Percentiles rank a stretch among this genome's conserved stretches.
Evolutionary conservation across 2,113 vertebrate species (phyloP).

Genomic region (Oreochromis spilurus): DNA sequence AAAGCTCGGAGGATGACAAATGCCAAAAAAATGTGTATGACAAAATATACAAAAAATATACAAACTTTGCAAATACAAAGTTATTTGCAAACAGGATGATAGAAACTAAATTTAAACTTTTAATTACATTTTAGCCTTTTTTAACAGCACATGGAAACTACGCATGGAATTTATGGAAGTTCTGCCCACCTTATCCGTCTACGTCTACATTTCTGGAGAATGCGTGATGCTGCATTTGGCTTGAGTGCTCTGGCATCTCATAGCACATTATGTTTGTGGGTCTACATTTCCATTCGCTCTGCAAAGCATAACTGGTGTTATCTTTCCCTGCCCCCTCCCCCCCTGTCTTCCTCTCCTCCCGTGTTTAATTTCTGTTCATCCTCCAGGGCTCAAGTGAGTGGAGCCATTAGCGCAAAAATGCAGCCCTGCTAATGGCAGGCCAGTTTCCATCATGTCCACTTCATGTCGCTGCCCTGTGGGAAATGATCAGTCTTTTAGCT

Average conservation of each 20-base stretch:
- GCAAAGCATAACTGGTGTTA: slow-evolving; percentile 36
- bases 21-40: neutral
- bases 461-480: neutral
- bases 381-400: slow-evolving; percentile 50
- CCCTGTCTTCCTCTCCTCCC: neutral
- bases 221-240: neutral
- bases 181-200: neutral
- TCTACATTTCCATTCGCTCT: neutral
- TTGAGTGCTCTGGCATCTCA: slow-evolving; percentile 8
- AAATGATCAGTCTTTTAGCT: neutral
- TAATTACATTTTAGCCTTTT: neutral
- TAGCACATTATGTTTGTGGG: neutral
- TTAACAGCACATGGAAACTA: neutral
- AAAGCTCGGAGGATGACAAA: neutral
- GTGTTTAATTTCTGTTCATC: slow-evolving; percentile 55
- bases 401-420: slow-evolving; percentile 54
- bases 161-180: neutral
- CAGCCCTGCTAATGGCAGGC: slow-evolving; percentile 42
- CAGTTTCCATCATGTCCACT: slow-evolving; percentile 17
- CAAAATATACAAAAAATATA: neutral
- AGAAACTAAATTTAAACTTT: neutral
- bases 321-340: slow-evolving; percentile 12
- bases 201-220: neutral
- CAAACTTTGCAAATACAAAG: neutral
- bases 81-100: neutral